Evolutionary conservation across 2,888 invertebrate species (phyloP), one percentile per base, ranked within the genome.

Genomic region (Ypsolopha sequella): DNA sequence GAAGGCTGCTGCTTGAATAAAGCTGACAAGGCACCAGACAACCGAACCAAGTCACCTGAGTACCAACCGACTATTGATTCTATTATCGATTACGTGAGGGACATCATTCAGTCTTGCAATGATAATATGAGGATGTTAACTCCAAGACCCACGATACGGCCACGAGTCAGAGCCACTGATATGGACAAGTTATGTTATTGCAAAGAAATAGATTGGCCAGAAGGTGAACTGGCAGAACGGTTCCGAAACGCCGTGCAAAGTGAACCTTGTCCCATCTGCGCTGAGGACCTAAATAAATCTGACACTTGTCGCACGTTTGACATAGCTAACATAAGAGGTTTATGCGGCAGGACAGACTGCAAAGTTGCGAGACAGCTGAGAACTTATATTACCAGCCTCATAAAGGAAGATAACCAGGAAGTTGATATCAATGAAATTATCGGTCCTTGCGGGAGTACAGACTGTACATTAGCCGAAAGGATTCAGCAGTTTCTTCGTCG

Each of bases 121-220:
- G 85, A 86, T 57, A 81, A 84, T 56, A 78, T 86, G 80, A 73
- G 85, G 56, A 84, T 80, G 84, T 60, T 86, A 53, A 85, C 84
- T 34, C 85, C 85, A 48, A 73, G 75, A 9, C 73, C 80, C 9
- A 70, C 76, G 3, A 78, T 85, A 55, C 66, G 53, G 52, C 84
- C 84, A 1, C 70, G 78, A 67, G 57, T 80, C 1, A 81, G 78
- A 66, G 82, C 85, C 2, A 82, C 84, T 2, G 85, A 86, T 57
- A 78, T 85, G 14, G 84, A 85, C 51, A 76, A 70, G 56, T 64
- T 77, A 41, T 85, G 85, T 56, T 81, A 80, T 52, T 86, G 86
- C 55, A 72, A 71, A 55, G 77, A 84, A 62, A 76, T 72, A 0
- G 61, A 60, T 14, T 85, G 84, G 85, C 86, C 86, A 2, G 54